Conservation (phyloP, 2,113 vertebrate genomes). For the Suricata suricatta region DNA sequence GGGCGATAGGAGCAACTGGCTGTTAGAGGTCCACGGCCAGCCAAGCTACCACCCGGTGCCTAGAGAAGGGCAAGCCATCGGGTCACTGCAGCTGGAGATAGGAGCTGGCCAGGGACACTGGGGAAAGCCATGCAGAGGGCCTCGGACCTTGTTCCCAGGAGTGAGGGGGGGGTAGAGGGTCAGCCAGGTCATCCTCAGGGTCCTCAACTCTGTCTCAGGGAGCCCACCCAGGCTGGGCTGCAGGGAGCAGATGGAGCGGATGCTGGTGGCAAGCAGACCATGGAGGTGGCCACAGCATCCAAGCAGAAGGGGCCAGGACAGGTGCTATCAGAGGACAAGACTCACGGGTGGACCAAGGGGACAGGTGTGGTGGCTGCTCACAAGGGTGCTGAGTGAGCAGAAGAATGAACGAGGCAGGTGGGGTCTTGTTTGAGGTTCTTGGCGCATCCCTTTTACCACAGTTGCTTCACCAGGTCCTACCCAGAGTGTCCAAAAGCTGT, state of each 20-base stretch:
- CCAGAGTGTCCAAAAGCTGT: not conserved
- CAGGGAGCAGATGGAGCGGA: rapidly evolving
- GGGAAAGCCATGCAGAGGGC: not conserved
- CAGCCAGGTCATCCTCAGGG: rapidly evolving
- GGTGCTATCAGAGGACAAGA: too few relatives aligned
- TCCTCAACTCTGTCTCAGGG: not conserved
- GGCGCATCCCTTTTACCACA: not conserved
- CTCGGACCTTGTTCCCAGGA: not conserved
- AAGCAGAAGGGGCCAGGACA: not conserved
- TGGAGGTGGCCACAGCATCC: rapidly evolving
- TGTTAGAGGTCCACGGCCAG: rapidly evolving
- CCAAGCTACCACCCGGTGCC: rapidly evolving
- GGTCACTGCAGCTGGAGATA: not conserved
- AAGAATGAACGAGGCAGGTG: rapidly evolving
- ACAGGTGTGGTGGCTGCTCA: rapidly evolving
- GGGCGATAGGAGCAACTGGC: not conserved
- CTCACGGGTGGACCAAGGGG: rapidly evolving
- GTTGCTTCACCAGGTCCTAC: not conserved
- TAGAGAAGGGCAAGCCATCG: too few relatives aligned
- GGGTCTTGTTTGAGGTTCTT: not conserved
- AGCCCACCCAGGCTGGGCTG: not conserved
- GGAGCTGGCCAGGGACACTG: not conserved
- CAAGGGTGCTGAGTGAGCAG: rapidly evolving
- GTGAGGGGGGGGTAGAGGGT: not conserved
- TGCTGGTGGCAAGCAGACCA: too few relatives aligned